Evolutionary conservation across 1,140 invertebrate species (phyloP).

Genomic region (Cherax quadricarinatus): DNA sequence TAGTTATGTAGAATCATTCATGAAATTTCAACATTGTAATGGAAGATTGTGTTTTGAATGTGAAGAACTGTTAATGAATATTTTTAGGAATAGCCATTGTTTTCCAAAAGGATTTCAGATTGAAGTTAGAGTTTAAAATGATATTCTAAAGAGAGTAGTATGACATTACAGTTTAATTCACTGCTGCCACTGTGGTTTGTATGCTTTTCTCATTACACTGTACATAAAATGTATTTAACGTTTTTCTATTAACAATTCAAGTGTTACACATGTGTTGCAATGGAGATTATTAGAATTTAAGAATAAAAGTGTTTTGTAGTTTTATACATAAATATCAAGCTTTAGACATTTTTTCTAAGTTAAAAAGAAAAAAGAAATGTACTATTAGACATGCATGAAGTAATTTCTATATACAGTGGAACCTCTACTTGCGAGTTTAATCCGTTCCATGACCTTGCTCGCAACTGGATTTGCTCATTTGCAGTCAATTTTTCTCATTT

Average conservation of each 20-base stretch:
- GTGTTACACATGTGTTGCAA: constrained; percentile 30
- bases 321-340: constrained; percentile 48
- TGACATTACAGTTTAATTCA: neutral
- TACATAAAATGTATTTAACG: neutral
- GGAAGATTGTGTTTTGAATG: neutral
- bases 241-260: neutral
- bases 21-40: no score
- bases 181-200: neutral
- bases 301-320: constrained; percentile 42
- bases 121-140: neutral
- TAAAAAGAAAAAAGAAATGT: neutral
- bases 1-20: no score
- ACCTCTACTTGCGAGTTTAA: no score
- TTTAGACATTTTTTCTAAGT: constrained; percentile 21
- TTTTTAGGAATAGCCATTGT: neutral
- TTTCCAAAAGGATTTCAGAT: neutral
- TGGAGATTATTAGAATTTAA: constrained; percentile 31
- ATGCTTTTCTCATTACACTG: neutral
- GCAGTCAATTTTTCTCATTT: no score
- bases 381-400: neutral
- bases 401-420: neutral
- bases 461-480: no score
- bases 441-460: no score
- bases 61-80: neutral
- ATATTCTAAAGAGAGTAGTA: neutral